phyloP scores from a whole-genome alignment of 2,888 invertebrate genomes.

The Sphinx pinastri region DNA sequence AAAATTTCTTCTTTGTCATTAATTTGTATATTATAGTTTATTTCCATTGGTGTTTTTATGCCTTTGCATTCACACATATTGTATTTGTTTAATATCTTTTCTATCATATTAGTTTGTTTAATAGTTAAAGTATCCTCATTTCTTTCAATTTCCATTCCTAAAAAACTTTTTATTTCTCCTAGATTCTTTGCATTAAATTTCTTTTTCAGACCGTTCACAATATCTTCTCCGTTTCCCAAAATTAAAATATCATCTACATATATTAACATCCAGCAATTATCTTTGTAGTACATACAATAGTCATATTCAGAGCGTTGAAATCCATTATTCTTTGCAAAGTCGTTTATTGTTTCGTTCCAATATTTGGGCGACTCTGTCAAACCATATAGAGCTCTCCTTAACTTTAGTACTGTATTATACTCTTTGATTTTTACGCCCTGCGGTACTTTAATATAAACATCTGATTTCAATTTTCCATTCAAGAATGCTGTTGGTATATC shows the following conservation, averaged over 20 bases:
- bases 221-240: slow-evolving; percentile 22
- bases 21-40: slow-evolving; percentile 12
- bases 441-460: slow-evolving; percentile 32
- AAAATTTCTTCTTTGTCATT: neutral
- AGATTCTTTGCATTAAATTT: slow-evolving; percentile 31
- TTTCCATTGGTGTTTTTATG: slow-evolving; percentile 29
- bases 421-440: slow-evolving; percentile 27
- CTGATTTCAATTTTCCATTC: slow-evolving; percentile 29
- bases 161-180: slow-evolving; percentile 28
- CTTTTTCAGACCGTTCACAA: slow-evolving; percentile 25
- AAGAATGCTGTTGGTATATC: slow-evolving; percentile 30
- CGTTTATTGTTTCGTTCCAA: slow-evolving; percentile 34
- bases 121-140: no score
- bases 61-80: slow-evolving; percentile 30
- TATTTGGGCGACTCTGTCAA: slow-evolving; percentile 32
- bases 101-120: no score
- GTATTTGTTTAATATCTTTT: slow-evolving; percentile 28
- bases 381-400: slow-evolving; percentile 34
- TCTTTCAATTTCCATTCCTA: slow-evolving; percentile 32
- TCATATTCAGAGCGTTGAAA: slow-evolving; percentile 27
- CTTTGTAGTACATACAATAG: slow-evolving; percentile 32
- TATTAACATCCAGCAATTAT: slow-evolving; percentile 17
- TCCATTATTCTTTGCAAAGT: slow-evolving; percentile 29
- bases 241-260: slow-evolving; percentile 26
- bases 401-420: slow-evolving; percentile 28